Evolutionary conservation across 2,888 invertebrate genomes (phyloP).

Genomic region (Apodemia zela): DNA sequence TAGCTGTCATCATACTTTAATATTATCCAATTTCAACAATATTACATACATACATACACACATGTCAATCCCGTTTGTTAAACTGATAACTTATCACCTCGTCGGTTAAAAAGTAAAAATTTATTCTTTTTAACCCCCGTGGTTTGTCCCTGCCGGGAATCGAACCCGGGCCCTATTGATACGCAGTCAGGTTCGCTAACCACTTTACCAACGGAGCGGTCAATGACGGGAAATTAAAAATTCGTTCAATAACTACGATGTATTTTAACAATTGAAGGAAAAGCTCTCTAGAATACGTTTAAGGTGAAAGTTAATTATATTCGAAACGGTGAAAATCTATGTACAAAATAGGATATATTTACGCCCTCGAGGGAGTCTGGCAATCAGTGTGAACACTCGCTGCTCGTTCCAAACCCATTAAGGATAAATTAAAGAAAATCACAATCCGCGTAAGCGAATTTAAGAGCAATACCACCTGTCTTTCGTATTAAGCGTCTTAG

Average conservation of each 20-base stretch:
- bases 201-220: too few species aligned
- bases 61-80: too few species aligned
- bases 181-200: too few species aligned
- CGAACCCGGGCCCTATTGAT: too few species aligned
- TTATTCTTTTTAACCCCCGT: too few species aligned
- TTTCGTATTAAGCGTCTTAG: constrained; percentile 25
- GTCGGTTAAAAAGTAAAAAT: too few species aligned
- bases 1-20: too few species aligned
- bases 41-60: too few species aligned
- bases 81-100: too few species aligned
- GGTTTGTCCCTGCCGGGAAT: too few species aligned
- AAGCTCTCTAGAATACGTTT: constrained; percentile 28
- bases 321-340: constrained; percentile 14
- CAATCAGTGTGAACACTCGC: constrained; percentile 62
- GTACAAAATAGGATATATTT: constrained; percentile 25
- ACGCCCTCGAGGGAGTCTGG: constrained; percentile 61
- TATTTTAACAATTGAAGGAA: not conserved
- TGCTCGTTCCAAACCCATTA: constrained; percentile 69
- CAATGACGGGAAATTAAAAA: not conserved
- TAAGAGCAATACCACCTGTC: constrained; percentile 38
- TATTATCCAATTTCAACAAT: too few species aligned
- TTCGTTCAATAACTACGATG: too few species aligned
- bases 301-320: constrained; percentile 19
- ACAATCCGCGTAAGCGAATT: constrained; percentile 55
- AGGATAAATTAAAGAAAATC: constrained; percentile 69